Conservation (phyloP, 2,113 vertebrate genomes). For the Abramis brama region DNA sequence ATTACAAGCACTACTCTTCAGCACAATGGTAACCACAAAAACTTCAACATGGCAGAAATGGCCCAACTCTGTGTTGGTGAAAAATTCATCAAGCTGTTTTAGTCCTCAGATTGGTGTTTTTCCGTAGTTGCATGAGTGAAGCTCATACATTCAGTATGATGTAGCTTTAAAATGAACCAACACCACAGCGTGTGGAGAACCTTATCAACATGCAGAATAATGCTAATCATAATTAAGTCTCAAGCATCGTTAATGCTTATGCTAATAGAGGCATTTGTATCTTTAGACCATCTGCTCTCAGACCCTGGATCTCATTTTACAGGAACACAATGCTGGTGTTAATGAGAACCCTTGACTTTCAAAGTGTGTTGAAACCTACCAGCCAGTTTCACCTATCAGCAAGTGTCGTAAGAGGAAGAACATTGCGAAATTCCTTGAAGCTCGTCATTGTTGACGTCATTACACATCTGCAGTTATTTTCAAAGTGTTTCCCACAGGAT, state of each 20-base stretch:
- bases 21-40: no score
- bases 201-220: constrained; percentile 9
- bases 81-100: background rate
- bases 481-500: background rate
- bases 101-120: background rate
- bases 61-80: background rate
- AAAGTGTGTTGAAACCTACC: constrained; percentile 24
- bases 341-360: constrained; percentile 11
- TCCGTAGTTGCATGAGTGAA: background rate
- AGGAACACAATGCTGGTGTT: background rate
- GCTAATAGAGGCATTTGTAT: constrained; percentile 33
- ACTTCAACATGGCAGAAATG: no score
- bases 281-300: constrained; percentile 18
- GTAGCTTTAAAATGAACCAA: background rate
- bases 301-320: background rate
- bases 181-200: background rate
- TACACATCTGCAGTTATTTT: background rate
- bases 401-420: constrained; percentile 27
- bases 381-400: background rate
- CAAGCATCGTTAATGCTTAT: background rate
- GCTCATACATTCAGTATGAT: no score
- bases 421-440: background rate
- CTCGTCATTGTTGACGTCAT: background rate
- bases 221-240: constrained; percentile 9
- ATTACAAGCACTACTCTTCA: no score